These are phyloP conservation scores for Rhinogobio ventralis DNA, from an alignment of 2,797 vertebrate species.

Conservation along the genomic window DNA sequence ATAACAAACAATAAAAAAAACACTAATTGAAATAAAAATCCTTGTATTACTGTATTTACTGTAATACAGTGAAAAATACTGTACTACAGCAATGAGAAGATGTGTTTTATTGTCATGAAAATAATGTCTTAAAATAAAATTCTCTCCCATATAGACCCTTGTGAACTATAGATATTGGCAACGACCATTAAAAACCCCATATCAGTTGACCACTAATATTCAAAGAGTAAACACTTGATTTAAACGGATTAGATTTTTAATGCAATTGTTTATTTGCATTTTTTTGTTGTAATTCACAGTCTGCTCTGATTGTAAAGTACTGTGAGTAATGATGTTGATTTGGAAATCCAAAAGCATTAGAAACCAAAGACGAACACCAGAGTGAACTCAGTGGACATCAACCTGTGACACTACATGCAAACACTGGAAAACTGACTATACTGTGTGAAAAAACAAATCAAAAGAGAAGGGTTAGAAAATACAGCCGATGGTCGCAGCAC, in stretches of 20 bases:
- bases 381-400: slow-evolving; percentile 34
- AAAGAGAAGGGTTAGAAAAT: slow-evolving; percentile 69
- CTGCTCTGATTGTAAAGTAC: slow-evolving; percentile 43
- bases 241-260: neutral
- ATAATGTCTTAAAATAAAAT: neutral
- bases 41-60: neutral
- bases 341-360: slow-evolving; percentile 24
- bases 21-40: neutral
- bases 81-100: neutral
- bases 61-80: neutral
- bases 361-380: slow-evolving; percentile 23
- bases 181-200: neutral
- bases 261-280: neutral
- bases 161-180: neutral
- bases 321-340: slow-evolving; percentile 53
- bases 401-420: slow-evolving; percentile 50
- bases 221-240: neutral
- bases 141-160: neutral
- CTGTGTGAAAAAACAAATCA: slow-evolving; percentile 67
- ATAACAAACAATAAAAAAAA: neutral
- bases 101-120: neutral
- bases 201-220: neutral
- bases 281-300: neutral
- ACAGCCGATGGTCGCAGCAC: slow-evolving; percentile 11
- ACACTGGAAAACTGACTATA: slow-evolving; percentile 54